Conservation (phyloP, 1,140 invertebrate species). For the Lepidostoma basale region DNA sequence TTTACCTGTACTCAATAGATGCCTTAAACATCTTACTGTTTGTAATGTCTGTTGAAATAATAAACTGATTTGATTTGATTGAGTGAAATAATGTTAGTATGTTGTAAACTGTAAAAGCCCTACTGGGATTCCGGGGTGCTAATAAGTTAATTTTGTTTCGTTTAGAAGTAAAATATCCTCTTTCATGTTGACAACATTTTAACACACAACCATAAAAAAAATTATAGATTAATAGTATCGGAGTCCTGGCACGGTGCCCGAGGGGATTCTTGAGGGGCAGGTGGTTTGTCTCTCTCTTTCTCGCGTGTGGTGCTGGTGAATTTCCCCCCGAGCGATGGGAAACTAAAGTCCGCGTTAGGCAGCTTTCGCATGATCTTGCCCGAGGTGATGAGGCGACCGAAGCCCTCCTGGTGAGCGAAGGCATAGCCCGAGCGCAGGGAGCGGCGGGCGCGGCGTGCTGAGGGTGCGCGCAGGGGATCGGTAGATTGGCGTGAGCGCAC, state of each 20-base stretch:
- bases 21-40: too few species aligned
- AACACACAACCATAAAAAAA: too few species aligned
- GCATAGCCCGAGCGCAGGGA: conserved; percentile 97
- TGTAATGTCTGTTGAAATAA: too few species aligned
- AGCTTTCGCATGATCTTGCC: conserved; percentile 95
- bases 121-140: too few species aligned
- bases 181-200: too few species aligned
- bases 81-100: too few species aligned
- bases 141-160: too few species aligned
- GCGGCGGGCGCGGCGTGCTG: conserved; percentile 81
- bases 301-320: conserved; percentile 50
- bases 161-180: too few species aligned
- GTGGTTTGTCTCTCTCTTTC: conserved; percentile 44
- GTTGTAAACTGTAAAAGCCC: too few species aligned
- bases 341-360: conserved; percentile 68
- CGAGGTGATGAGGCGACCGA: conserved; percentile 96
- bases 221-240: conserved; percentile 69
- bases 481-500: conserved; percentile 67
- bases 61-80: too few species aligned
- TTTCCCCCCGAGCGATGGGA: conserved; percentile 58
- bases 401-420: conserved; percentile 97
- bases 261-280: conserved; percentile 55
- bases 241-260: conserved; percentile 66
- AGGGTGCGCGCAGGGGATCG: conserved; percentile 81
- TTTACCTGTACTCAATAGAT: too few species aligned